phyloP scores from a whole-genome alignment of 2,888 invertebrate species.

The Cheilosia urbana region DNA sequence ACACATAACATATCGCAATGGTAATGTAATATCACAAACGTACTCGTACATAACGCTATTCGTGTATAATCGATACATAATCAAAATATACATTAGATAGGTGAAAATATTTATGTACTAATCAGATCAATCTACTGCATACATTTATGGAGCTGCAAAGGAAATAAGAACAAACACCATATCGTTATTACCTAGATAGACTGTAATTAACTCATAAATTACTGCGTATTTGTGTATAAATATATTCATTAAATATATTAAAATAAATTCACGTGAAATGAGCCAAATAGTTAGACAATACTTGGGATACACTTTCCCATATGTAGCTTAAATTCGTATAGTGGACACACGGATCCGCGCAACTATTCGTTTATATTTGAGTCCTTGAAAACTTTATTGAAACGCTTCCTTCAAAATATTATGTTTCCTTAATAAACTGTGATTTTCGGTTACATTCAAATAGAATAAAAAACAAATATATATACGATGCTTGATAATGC shows the following conservation, averaged over 20 bases:
- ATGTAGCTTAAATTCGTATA: constrained; percentile 35
- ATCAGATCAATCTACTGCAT: constrained; percentile 35
- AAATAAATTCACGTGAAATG: constrained; percentile 28
- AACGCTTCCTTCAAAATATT: constrained; percentile 14
- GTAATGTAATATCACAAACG: constrained; percentile 12
- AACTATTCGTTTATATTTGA: background rate
- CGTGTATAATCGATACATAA: constrained; percentile 33
- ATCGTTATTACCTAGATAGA: constrained; percentile 62
- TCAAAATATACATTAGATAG: constrained; percentile 65
- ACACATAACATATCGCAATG: constrained; percentile 58
- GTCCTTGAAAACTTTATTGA: background rate
- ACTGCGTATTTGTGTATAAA: constrained; percentile 33
- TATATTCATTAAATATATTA: constrained; percentile 11
- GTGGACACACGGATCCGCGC: background rate
- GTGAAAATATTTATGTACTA: constrained; percentile 44
- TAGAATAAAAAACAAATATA: constrained; percentile 4
- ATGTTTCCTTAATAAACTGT: constrained; percentile 1
- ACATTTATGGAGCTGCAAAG: constrained; percentile 3
- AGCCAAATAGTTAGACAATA: constrained; percentile 73
- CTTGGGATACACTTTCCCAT: constrained; percentile 37
- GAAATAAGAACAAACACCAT: constrained; percentile 42
- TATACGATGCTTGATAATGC: constrained; percentile 10
- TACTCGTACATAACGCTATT: constrained; percentile 7
- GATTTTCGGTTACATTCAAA: constrained; percentile 18
- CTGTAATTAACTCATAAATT: constrained; percentile 40